A percentile compares a stretch with the other conserved stretches of the same genome.
phyloP scores from a whole-genome alignment of 2,888 invertebrate species.

The Phorcus lineatus region DNA sequence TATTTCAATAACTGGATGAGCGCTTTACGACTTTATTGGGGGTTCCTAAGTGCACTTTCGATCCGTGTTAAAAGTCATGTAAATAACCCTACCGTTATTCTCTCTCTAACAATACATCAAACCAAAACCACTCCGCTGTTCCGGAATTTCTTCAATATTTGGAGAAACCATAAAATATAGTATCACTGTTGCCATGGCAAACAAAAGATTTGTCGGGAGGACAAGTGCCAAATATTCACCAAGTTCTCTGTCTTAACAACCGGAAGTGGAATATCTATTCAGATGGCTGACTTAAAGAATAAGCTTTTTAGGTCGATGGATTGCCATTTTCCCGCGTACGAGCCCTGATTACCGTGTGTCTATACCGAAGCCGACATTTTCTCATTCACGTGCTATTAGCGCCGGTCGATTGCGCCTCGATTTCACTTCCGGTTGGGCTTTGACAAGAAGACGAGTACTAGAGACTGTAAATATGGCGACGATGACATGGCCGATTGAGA shows the following conservation, averaged over 20 bases:
- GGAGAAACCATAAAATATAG: not conserved
- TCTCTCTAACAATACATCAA: not conserved
- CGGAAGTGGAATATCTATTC: not conserved
- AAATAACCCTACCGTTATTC: not conserved
- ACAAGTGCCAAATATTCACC: not conserved
- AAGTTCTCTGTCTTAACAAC: not conserved
- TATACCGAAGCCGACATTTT: not conserved
- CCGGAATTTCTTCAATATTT: not conserved
- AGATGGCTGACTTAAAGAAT: not conserved
- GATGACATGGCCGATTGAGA: slow-evolving; percentile 9
- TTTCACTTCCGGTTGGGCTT: slow-evolving; percentile 3
- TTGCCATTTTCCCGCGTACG: not conserved
- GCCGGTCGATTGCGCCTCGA: slow-evolving; percentile 12
- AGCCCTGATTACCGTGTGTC: not conserved
- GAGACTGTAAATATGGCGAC: slow-evolving; percentile 11
- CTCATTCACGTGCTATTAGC: slow-evolving; percentile 17
- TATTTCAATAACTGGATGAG: no score
- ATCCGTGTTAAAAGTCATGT: not conserved
- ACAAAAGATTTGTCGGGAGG: not conserved
- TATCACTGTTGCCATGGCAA: not conserved
- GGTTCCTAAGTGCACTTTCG: not conserved
- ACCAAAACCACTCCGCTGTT: not conserved
- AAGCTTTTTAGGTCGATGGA: not conserved
- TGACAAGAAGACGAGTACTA: slow-evolving; percentile 6
- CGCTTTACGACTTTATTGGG: no score